Percentiles rank a stretch among this genome's conserved stretches.
phyloP scores from a whole-genome alignment of 2,888 invertebrate genomes.

The Tetramorium bicarinatum region DNA sequence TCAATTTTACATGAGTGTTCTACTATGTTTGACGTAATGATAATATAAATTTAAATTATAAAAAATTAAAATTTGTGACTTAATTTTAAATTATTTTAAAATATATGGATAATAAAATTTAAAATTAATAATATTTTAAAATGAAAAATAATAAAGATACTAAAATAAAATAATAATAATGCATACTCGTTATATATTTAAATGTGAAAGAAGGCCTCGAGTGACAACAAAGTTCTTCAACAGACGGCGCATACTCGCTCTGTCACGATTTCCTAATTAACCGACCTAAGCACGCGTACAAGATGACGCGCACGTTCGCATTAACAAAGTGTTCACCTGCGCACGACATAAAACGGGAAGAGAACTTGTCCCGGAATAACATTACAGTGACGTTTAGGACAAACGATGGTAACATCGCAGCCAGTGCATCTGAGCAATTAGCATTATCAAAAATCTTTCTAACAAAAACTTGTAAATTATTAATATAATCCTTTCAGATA shows the following conservation, averaged over 20 bases:
- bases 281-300: conserved; percentile 33
- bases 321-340: conserved; percentile 46
- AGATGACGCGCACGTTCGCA: conserved; percentile 41
- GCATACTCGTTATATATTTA: conserved; percentile 5
- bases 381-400: conserved; percentile 12
- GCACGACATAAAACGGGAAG: conserved; percentile 36
- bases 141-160: not conserved
- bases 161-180: conserved; percentile 7
- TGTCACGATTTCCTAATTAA: conserved; percentile 45
- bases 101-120: too few relatives aligned
- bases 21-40: not conserved
- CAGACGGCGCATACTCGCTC: conserved; percentile 17
- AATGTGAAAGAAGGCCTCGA: conserved; percentile 17
- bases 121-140: not conserved
- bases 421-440: not conserved
- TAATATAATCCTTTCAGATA: not conserved
- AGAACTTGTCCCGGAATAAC: conserved; percentile 33
- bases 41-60: not conserved
- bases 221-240: conserved; percentile 30
- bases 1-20: not conserved
- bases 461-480: conserved; percentile 24
- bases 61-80: too few relatives aligned
- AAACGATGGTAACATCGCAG: conserved; percentile 11
- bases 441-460: not conserved
- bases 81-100: too few relatives aligned